phyloP scores from a whole-genome alignment of 2,797 vertebrate species.

The Erithacus rubecula region DNA sequence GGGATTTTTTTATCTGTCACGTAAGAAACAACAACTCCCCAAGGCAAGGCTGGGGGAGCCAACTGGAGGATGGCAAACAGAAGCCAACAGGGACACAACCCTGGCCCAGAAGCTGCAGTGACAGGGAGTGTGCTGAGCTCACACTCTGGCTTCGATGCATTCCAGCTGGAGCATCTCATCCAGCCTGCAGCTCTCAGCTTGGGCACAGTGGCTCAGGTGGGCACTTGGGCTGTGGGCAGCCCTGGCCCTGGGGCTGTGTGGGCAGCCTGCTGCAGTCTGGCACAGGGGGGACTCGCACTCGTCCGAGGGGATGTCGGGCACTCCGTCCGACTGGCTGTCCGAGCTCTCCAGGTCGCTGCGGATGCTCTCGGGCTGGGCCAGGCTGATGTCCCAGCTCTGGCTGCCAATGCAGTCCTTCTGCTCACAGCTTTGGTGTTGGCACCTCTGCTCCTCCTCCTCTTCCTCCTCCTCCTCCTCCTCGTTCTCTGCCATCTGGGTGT shows the following conservation, averaged over 20 bases:
- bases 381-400: conserved; percentile 85
- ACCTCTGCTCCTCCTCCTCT: conserved; percentile 68
- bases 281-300: conserved; percentile 91
- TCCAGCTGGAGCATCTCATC: conserved; percentile 72
- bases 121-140: conserved; percentile 58
- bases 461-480: conserved; percentile 79
- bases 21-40: conserved; percentile 69
- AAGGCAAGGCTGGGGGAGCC: conserved; percentile 34
- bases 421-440: conserved; percentile 78
- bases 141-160: conserved; percentile 76
- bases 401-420: conserved; percentile 83
- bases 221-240: conserved; percentile 80
- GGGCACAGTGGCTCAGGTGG: conserved; percentile 75
- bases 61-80: conserved; percentile 37
- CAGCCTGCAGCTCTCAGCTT: conserved; percentile 68
- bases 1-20: not conserved
- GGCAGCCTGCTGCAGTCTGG: conserved; percentile 69
- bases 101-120: conserved; percentile 41
- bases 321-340: conserved; percentile 95
- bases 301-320: conserved; percentile 94
- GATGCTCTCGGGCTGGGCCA: conserved; percentile 97
- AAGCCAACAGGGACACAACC: conserved; percentile 15
- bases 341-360: conserved; percentile 98
- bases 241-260: conserved; percentile 61
- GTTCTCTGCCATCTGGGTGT: conserved; percentile 78